These are phyloP conservation scores for Dysidea cf. avara DNA, from an alignment of 37 sponge, comb jelly and placozoan genomes.

Conservation along the genomic window DNA sequence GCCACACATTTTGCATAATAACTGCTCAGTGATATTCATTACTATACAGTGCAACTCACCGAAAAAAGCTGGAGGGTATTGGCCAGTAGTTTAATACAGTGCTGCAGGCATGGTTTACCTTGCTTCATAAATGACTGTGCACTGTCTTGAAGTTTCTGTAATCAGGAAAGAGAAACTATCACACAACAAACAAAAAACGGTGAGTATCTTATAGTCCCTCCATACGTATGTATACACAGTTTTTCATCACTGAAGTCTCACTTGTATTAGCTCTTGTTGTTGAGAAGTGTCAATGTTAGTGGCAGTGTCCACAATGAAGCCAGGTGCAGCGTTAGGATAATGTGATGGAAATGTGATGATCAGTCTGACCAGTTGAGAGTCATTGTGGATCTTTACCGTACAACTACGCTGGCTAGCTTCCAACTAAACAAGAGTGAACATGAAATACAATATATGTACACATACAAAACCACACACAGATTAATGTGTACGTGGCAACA, in stretches of 20 bases:
- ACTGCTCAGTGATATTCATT: too few species aligned
- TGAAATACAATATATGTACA: too few species aligned
- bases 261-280: constrained; percentile 49
- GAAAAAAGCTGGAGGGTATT: constrained; percentile 34
- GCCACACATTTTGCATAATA: too few species aligned
- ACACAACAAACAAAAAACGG: not conserved
- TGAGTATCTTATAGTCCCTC: too few species aligned
- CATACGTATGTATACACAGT: constrained; percentile 4
- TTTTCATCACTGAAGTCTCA: constrained; percentile 7
- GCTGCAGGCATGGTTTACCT: constrained; percentile 73
- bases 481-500: constrained; percentile 8
- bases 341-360: constrained; percentile 74
- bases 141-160: constrained; percentile 53
- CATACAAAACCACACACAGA: not conserved
- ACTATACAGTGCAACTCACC: constrained; percentile 42
- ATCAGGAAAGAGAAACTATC: not conserved
- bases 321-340: constrained; percentile 85
- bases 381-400: constrained; percentile 47
- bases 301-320: constrained; percentile 61
- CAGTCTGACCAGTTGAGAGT: constrained; percentile 51
- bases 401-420: constrained; percentile 71
- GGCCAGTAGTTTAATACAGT: constrained; percentile 61
- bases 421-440: constrained; percentile 22
- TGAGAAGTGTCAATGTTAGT: constrained; percentile 54
- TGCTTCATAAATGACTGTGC: constrained; percentile 54